A percentile compares a stretch with the other conserved stretches of the same genome.
These are phyloP conservation scores for Phallusia fumigata DNA, from an alignment of 23 tunicate genomes.

Conservation along the genomic window DNA sequence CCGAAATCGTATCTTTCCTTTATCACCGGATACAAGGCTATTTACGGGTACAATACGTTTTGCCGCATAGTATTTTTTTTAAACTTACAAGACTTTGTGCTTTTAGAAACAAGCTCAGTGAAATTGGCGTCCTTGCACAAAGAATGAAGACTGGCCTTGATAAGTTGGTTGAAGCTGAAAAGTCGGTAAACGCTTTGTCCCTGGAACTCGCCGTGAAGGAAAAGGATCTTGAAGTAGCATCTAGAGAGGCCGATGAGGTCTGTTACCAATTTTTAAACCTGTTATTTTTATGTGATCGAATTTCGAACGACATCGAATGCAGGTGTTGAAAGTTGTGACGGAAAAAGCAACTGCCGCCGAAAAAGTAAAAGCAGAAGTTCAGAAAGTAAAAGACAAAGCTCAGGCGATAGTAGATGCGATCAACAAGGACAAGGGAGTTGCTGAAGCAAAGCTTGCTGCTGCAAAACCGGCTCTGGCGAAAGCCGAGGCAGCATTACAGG, in stretches of 20 bases:
- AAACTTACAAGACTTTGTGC: background rate
- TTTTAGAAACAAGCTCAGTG: constrained; percentile 40
- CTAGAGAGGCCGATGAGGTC: constrained; percentile 76
- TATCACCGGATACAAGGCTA: constrained; percentile 74
- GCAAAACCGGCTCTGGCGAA: constrained; percentile 73
- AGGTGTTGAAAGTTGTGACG: constrained; percentile 77
- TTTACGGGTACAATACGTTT: constrained; percentile 36
- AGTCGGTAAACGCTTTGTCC: constrained; percentile 69
- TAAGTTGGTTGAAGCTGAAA: constrained; percentile 75
- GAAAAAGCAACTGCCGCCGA: constrained; percentile 73
- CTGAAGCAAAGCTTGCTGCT: constrained; percentile 68
- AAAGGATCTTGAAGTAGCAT: constrained; percentile 80
- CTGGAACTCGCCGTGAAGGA: constrained; percentile 63
- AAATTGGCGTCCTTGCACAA: constrained; percentile 55
- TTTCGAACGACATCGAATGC: background rate
- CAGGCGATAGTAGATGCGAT: constrained; percentile 75
- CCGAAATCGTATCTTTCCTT: constrained; percentile 80
- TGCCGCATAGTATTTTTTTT: background rate
- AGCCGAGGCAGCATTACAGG: constrained; percentile 82
- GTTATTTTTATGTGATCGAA: background rate
- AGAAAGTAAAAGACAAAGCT: constrained; percentile 76
- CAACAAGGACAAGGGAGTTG: constrained; percentile 72
- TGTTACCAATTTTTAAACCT: background rate
- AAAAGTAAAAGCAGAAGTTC: constrained; percentile 71
- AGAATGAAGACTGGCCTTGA: constrained; percentile 80